A percentile compares a stretch with the other conserved stretches of the same genome.
Evolutionary conservation across 2,113 vertebrate species (phyloP).

Genomic region (Phylloscopus trochilus): DNA sequence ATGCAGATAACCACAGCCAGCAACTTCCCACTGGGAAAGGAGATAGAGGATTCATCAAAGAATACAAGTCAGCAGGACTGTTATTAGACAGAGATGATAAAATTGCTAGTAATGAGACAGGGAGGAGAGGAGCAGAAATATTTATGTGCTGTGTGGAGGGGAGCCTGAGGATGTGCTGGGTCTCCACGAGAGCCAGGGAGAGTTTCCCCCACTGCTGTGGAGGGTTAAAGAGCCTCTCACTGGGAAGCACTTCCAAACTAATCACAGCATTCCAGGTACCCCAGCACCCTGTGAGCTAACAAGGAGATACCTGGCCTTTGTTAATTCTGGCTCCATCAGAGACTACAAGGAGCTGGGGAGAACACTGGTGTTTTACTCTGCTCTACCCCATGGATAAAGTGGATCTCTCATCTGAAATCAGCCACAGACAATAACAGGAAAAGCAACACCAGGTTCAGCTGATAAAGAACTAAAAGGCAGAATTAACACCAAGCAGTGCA

Average conservation of each 20-base stretch:
- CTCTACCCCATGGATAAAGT: background rate
- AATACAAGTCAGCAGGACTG: background rate
- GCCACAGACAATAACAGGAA: background rate
- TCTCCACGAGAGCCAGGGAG: accelerated
- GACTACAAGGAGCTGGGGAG: background rate
- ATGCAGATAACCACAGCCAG: background rate
- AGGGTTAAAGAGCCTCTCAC: background rate
- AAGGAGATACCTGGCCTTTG: background rate
- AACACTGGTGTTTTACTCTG: background rate
- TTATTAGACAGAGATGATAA: slow-evolving; percentile 4
- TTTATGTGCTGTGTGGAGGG: background rate
- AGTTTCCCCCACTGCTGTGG: background rate
- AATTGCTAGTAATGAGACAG: slow-evolving; percentile 19
- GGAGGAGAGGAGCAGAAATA: slow-evolving; percentile 4
- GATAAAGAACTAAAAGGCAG: background rate
- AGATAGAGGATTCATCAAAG: background rate
- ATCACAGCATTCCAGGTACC: background rate
- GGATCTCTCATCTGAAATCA: background rate
- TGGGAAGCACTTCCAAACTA: background rate
- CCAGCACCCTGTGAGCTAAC: background rate
- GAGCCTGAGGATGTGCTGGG: background rate
- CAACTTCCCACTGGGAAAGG: background rate
- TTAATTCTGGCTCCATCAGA: background rate
- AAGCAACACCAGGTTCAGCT: background rate
- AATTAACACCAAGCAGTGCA: background rate